These are phyloP conservation scores for Drosophila micromelanica DNA, from an alignment of 1,140 invertebrate genomes.

Conservation along the genomic window DNA sequence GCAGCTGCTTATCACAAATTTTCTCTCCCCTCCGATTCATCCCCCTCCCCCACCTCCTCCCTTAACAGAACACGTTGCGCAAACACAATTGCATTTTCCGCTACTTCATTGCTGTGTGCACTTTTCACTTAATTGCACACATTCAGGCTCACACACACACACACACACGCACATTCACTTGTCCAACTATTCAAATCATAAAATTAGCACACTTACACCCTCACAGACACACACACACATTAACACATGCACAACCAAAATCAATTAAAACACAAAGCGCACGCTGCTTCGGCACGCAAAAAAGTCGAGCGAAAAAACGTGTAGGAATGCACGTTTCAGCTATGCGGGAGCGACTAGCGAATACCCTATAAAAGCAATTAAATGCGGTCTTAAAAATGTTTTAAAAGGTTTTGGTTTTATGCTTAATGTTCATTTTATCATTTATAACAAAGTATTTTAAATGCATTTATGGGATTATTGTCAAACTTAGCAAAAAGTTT, in stretches of 20 bases:
- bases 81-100: conserved; percentile 71
- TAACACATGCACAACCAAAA: conserved; percentile 41
- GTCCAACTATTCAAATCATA: conserved; percentile 65
- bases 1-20: conserved; percentile 23
- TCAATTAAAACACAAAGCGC: conserved; percentile 75
- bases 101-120: conserved; percentile 64
- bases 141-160: conserved; percentile 20
- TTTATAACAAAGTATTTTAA: too few relatives aligned
- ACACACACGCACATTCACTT: conserved; percentile 18
- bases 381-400: neutral
- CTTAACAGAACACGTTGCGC: conserved; percentile 32
- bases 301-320: conserved; percentile 39
- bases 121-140: conserved; percentile 79
- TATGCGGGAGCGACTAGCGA: neutral
- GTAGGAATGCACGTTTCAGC: conserved; percentile 12
- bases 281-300: conserved; percentile 42
- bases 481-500: too few relatives aligned
- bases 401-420: too few relatives aligned
- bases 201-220: conserved; percentile 70
- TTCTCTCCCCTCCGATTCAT: too few relatives aligned
- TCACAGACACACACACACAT: conserved; percentile 1
- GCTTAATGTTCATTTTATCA: too few relatives aligned
- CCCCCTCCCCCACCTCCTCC: too few relatives aligned
- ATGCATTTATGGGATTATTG: too few relatives aligned
- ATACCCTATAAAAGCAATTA: conserved; percentile 12